Base-by-base conservation (phyloP, 2,888 invertebrate species). In the Pseudoips prasinana region DNA sequence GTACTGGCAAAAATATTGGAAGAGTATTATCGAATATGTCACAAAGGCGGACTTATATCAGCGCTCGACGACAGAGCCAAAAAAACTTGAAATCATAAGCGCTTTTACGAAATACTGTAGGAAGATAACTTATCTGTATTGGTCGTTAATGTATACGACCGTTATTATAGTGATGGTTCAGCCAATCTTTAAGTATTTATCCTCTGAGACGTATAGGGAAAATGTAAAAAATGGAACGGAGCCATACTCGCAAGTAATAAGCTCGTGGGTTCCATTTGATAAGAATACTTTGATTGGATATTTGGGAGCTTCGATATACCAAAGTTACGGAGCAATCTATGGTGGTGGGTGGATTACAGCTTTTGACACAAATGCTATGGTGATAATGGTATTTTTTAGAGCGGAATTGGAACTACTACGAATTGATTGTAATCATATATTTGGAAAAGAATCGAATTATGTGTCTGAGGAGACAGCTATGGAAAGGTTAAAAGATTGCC, bases 321-420 rank as follows among this genome's bases (percentile, higher is more conserved):
- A 87, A 49, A 74, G 70, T n/a, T 83, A 69, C 25, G 81, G 73
- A 0, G 71, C 84, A 0, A 69, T 83, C 0, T 81, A 81, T 2
- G 87, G 83, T 0, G 79, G 79, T 0, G 84, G 84, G 0, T 86
- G 83, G 84, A 85, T 87, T 3, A 82, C 82, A 0, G 78, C 85
- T 0, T 85, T 78, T 27, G 87, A 87, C 36, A 73, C 80, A 0
- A 83, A 75, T 17, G 73, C 84, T 0, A 75, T 87, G 52, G 84
- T 81, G 0, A 76, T 78, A 0, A 86, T 87, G 87, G 79, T 84
- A 0, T 87, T 84, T 46, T 80, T 87, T 27, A 78, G 59, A 64
- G 65, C 67, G 4, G 84, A 85, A 40, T 31, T 87, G 20, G 73
- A 83, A 33, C 34, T 85, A 17, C 33, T 86, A 5, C 73, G 65